Evolutionary conservation across 2,113 vertebrate genomes (phyloP).

Genomic region (Rhinoderma darwinii): DNA sequence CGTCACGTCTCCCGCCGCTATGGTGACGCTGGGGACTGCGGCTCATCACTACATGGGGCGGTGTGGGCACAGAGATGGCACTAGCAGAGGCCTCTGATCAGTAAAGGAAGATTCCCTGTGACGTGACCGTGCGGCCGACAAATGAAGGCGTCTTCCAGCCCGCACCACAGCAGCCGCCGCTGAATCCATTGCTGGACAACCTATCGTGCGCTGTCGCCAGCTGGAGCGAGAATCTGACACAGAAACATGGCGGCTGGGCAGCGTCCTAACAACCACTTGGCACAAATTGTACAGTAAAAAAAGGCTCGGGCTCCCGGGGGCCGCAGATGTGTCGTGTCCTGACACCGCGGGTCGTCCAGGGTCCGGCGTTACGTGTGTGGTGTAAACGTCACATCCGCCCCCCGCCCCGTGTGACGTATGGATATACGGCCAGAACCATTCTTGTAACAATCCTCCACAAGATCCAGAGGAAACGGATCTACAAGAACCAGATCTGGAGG

Average conservation of each 20-base stretch:
- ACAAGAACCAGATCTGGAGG: neutral
- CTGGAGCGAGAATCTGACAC: neutral
- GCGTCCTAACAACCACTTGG: conserved; percentile 8
- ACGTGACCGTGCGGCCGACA: neutral
- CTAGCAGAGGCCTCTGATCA: conserved; percentile 33
- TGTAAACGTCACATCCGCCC: neutral
- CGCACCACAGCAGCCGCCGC: no score
- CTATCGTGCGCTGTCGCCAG: neutral
- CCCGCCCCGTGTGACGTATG: neutral
- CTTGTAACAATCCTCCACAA: no score
- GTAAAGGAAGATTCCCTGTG: conserved; percentile 24
- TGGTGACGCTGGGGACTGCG: neutral
- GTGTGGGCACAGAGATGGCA: neutral
- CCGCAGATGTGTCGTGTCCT: no score
- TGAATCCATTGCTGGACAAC: neutral
- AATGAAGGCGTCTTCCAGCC: no score
- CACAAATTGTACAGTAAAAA: conserved; percentile 30
- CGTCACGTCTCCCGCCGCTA: neutral
- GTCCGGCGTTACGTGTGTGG: neutral
- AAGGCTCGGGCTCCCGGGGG: neutral
- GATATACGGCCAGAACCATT: neutral
- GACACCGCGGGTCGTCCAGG: neutral
- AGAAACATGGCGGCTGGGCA: neutral
- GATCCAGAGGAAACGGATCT: neutral
- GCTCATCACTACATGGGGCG: neutral